Evolutionary conservation across 2,113 vertebrate genomes (phyloP), one percentile per base, ranked within the genome.

Genomic region (Delphinus delphis): DNA sequence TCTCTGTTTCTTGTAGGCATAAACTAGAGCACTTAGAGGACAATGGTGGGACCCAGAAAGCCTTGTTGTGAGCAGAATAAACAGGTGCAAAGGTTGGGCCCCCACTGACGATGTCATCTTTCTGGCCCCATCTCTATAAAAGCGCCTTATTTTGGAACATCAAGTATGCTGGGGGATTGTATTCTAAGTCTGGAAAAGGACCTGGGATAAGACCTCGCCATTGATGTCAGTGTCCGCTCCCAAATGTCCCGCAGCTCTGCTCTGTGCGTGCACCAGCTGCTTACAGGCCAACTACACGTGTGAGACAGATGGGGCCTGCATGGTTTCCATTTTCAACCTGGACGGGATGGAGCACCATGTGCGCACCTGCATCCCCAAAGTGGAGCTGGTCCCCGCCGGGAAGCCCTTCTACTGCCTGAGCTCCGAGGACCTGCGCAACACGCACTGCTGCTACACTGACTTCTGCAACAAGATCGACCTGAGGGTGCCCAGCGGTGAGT

Each of bases 381-480:
- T 98, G 15, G 98, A 99, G 55, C 88, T 99, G 97, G 99, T 99
- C 36, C 99, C 99, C 1, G 99, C 99, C 0, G 99, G 99, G 77
- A 99, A 99, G 70, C 99, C 99, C 53, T 99, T 99, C 98, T 99
- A 99, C 88, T 99, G 99, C 60, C 98, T 99, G 98, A 99, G 99
- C 25, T 99, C 99, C 0, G 99, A 99, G 96, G 99, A 99, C 55
- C 98, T 99, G 80, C 99, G 99, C 3, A 99, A 99, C 73, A 99
- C 99, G 4, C 99, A 99, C 98, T 99, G 99, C 99, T 99, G 99
- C 99, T 99, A 99, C 96, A 98, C 98, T 0, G 99, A 99, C 98
- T 99, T 99, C 98, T 99, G 99, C 99, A 99, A 99, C 98, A 99
- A 99, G 97, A 99, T 99, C 23, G 99, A 99, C 98, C 98, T 99